A percentile compares a stretch with the other conserved stretches of the same genome.
phyloP scores from a whole-genome alignment of 2,888 invertebrate species.

The Nemapogon koenigi region DNA sequence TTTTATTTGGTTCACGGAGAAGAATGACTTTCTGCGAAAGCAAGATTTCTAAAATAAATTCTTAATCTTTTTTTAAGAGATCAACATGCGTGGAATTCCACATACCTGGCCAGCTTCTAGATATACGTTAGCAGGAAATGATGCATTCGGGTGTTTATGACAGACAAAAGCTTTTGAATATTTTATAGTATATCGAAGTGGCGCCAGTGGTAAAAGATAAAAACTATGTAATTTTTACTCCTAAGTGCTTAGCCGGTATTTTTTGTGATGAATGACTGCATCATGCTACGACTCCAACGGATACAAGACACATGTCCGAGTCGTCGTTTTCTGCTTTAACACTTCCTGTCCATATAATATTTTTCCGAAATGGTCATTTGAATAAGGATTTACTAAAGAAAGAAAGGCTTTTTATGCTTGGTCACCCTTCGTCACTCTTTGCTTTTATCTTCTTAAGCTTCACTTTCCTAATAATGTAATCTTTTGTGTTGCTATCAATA shows the following conservation, averaged over 20 bases:
- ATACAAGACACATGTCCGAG: neutral
- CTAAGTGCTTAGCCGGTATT: too few relatives aligned
- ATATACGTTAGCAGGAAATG: conserved; percentile 42
- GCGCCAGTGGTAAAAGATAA: conserved; percentile 23
- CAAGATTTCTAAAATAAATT: conserved; percentile 27
- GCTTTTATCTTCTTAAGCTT: too few relatives aligned
- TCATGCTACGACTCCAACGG: too few relatives aligned
- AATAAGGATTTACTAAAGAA: neutral
- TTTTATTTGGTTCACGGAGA: conserved; percentile 21
- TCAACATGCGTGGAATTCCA: conserved; percentile 40
- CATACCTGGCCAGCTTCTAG: conserved; percentile 12
- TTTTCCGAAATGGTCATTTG: neutral
- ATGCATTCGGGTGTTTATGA: conserved; percentile 45
- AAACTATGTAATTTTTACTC: conserved; percentile 10
- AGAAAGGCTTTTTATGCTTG: too few relatives aligned
- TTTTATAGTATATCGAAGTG: conserved; percentile 27
- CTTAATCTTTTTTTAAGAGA: conserved; percentile 21
- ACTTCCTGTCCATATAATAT: neutral
- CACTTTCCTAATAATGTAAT: too few relatives aligned
- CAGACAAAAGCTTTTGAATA: conserved; percentile 29
- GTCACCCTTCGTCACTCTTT: too few relatives aligned
- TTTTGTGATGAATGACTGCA: too few relatives aligned
- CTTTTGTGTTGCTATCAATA: too few relatives aligned
- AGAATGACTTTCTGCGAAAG: conserved; percentile 27
- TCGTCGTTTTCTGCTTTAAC: neutral